These are phyloP conservation scores for Pedetes capensis DNA, from an alignment of 2,113 vertebrate genomes.

Conservation along the genomic window DNA sequence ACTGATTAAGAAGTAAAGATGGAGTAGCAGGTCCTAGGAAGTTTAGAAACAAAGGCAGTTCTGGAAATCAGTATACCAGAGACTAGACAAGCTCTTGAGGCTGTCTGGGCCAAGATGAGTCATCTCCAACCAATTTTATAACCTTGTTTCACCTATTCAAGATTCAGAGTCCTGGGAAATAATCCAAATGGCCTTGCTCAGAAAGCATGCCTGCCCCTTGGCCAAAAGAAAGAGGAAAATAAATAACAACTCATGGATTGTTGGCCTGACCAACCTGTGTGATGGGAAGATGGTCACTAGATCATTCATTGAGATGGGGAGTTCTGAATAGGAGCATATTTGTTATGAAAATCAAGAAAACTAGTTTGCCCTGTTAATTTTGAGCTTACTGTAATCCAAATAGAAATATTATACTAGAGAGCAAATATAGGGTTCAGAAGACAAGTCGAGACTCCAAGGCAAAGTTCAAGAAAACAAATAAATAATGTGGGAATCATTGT, in stretches of 20 bases:
- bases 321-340: neutral
- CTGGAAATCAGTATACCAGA: neutral
- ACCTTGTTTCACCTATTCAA: neutral
- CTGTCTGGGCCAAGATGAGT: neutral
- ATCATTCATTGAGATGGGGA: neutral
- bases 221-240: slow-evolving; percentile 33
- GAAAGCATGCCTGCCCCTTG: neutral
- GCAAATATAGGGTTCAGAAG: neutral
- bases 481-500: neutral
- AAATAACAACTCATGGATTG: neutral
- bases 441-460: neutral
- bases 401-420: neutral
- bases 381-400: neutral
- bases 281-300: neutral
- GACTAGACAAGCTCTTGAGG: neutral
- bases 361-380: neutral
- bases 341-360: neutral
- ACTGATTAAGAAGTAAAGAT: neutral
- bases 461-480: neutral
- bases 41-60: neutral
- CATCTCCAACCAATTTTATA: slow-evolving; percentile 6
- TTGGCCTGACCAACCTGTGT: neutral
- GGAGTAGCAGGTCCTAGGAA: neutral
- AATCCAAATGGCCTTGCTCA: neutral
- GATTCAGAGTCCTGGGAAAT: neutral